Conservation (phyloP, 2,888 invertebrate species). For the Tinea semifulvella region DNA sequence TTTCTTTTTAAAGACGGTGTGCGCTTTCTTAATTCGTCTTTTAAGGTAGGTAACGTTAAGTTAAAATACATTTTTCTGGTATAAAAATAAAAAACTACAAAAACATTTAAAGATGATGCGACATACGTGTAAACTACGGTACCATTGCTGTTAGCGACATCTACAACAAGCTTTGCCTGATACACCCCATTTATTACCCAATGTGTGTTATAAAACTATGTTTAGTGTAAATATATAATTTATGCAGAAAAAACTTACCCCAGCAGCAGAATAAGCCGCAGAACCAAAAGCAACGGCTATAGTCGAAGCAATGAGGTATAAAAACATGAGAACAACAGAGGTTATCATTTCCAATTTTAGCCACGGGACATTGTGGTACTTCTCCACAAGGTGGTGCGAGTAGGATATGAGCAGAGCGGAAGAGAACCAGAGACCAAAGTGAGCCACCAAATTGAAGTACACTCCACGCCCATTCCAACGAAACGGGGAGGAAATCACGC, state of each 20-base stretch:
- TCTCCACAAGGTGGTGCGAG: constrained; percentile 84
- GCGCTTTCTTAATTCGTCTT: too few relatives aligned
- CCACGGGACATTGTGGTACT: constrained; percentile 85
- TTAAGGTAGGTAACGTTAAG: too few relatives aligned
- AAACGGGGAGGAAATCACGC: constrained; percentile 72
- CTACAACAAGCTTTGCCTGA: too few relatives aligned
- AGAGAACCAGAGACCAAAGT: constrained; percentile 82
- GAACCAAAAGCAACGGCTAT: constrained; percentile 72
- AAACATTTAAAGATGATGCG: too few relatives aligned
- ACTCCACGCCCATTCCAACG: constrained; percentile 71
- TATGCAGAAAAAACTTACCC: constrained; percentile 53
- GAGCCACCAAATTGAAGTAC: constrained; percentile 80
- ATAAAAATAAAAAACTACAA: too few relatives aligned
- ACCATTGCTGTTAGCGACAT: too few relatives aligned
- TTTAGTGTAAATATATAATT: background rate
- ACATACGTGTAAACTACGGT: too few relatives aligned
- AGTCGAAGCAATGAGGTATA: constrained; percentile 79
- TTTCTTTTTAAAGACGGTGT: too few relatives aligned
- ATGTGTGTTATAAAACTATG: background rate
- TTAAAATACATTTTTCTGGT: too few relatives aligned
- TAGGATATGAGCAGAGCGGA: constrained; percentile 74
- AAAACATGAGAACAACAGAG: constrained; percentile 72
- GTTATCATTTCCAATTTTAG: constrained; percentile 82
- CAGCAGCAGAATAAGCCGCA: constrained; percentile 74
- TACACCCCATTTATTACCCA: too few relatives aligned